Evolutionary conservation across 1,140 invertebrate genomes (phyloP).

Genomic region (Pantala flavescens): DNA sequence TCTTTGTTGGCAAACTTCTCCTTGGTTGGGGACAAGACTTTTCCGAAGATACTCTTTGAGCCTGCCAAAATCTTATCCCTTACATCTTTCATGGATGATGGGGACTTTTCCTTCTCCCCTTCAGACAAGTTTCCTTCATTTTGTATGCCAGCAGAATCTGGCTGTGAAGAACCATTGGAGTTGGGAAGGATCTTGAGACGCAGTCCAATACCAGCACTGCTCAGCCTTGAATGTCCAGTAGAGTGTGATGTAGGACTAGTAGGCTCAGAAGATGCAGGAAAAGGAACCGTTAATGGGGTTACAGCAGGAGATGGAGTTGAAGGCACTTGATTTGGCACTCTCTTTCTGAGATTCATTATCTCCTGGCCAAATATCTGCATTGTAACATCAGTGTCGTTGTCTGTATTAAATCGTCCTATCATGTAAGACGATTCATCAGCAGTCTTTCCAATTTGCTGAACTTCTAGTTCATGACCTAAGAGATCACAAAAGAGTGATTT

Average conservation of each 20-base stretch:
- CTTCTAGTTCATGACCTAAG: conserved; percentile 71
- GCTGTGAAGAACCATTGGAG: not conserved
- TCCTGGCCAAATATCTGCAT: conserved; percentile 60
- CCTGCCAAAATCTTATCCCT: conserved; percentile 61
- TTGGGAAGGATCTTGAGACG: not conserved
- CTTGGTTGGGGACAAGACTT: conserved; percentile 65
- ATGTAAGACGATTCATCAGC: conserved; percentile 76
- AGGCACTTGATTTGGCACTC: conserved; percentile 29
- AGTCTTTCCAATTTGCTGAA: conserved; percentile 57
- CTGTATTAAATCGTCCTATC: conserved; percentile 67
- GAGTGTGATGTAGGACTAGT: not conserved
- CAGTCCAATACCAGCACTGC: not conserved
- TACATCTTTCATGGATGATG: conserved; percentile 49
- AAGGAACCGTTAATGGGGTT: not conserved
- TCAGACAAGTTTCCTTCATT: not conserved
- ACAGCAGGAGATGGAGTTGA: not conserved
- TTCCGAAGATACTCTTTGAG: conserved; percentile 66
- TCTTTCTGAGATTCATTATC: conserved; percentile 50
- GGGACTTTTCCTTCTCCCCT: not conserved
- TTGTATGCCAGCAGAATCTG: no score
- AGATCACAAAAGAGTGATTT: not conserved
- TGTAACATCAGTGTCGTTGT: conserved; percentile 61
- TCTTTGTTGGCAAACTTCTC: conserved; percentile 41
- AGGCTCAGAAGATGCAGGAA: not conserved
- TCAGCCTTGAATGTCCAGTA: not conserved